Evolutionary conservation across 2,113 vertebrate species (phyloP).

Genomic region (Bufo bufo): DNA sequence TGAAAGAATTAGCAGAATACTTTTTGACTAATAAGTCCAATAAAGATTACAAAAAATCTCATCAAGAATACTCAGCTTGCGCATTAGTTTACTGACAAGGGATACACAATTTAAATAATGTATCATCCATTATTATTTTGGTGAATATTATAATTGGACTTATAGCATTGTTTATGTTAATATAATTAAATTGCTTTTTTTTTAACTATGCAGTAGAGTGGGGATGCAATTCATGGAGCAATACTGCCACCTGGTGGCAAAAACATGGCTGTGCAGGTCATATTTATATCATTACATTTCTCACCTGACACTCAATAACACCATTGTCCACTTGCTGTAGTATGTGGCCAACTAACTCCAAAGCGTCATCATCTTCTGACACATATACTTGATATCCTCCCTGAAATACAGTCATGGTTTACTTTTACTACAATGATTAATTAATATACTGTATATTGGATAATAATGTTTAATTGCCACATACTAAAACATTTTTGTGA

Average conservation of each 20-base stretch:
- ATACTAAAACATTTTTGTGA: not conserved
- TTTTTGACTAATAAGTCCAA: not conserved
- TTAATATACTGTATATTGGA: not conserved
- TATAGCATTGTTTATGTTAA: not conserved
- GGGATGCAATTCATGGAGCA: constrained; percentile 10
- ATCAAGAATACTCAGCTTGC: not conserved
- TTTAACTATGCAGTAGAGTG: not conserved
- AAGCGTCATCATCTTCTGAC: constrained; percentile 41
- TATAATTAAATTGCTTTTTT: constrained; percentile 12
- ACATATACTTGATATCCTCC: constrained; percentile 44
- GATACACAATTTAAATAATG: not conserved
- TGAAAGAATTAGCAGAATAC: too few relatives aligned
- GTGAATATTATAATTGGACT: not conserved
- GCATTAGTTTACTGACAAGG: not conserved
- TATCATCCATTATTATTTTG: not conserved
- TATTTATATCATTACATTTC: not conserved
- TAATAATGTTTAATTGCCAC: not conserved
- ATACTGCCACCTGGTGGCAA: constrained; percentile 9
- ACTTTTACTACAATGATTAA: not conserved
- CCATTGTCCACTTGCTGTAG: constrained; percentile 49
- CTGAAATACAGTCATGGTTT: not conserved
- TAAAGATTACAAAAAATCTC: not conserved
- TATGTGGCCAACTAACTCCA: constrained; percentile 51
- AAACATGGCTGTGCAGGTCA: not conserved
- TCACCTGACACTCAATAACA: constrained; percentile 44